Evolutionary conservation across 2,797 vertebrate species (phyloP).

Genomic region (Amniataba percoides): DNA sequence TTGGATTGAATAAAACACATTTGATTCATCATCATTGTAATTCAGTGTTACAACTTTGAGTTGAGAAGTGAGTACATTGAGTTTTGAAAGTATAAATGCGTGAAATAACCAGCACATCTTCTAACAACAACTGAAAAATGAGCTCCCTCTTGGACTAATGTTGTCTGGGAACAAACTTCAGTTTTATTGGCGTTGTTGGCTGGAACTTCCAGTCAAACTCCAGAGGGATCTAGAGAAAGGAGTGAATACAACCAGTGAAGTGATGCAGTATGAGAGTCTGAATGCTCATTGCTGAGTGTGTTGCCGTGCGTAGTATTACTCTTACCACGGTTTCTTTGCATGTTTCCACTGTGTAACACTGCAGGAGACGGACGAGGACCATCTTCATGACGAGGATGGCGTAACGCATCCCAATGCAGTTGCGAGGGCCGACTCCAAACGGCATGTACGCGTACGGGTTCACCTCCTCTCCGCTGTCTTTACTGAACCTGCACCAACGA

Average conservation of each 20-base stretch:
- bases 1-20: neutral
- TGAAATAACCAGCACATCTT: neutral
- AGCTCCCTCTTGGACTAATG: neutral
- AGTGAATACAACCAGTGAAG: conserved; percentile 6
- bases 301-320: neutral
- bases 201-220: conserved; percentile 45
- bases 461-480: conserved; percentile 79
- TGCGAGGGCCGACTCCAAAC: conserved; percentile 90
- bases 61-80: neutral
- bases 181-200: conserved; percentile 59
- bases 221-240: conserved; percentile 72
- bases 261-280: neutral
- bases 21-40: neutral
- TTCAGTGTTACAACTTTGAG: no score
- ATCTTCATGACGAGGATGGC: conserved; percentile 86
- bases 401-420: conserved; percentile 90
- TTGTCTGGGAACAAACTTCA: conserved; percentile 71
- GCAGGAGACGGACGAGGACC: conserved; percentile 76
- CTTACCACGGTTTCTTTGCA: conserved; percentile 88
- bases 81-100: neutral
- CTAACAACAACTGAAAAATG: neutral
- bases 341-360: conserved; percentile 84
- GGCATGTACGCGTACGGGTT: conserved; percentile 86
- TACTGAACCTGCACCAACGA: conserved; percentile 86
- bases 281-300: neutral